Conservation (phyloP, 2,888 invertebrate species). For the Lissocephala sabroskyi region DNA sequence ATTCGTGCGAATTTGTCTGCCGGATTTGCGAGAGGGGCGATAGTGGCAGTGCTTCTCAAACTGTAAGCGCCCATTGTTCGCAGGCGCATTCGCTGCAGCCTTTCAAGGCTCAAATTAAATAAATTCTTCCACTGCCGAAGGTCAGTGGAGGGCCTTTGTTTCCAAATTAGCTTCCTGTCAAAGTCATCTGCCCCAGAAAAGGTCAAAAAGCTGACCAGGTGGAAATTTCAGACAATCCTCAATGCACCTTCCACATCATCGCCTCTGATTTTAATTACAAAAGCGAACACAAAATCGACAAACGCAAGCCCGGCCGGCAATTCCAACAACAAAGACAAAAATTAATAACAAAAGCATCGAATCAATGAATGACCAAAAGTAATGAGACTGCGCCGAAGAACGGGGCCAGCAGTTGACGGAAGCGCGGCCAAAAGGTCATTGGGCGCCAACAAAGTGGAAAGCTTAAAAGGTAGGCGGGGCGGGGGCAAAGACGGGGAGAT, state of each 20-base stretch:
- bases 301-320: background rate
- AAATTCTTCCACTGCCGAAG: too few relatives aligned
- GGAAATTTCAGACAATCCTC: constrained; percentile 12
- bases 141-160: too few relatives aligned
- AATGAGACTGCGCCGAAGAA: too few relatives aligned
- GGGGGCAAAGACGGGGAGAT: background rate
- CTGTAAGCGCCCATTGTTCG: background rate
- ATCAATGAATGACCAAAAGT: constrained; percentile 3
- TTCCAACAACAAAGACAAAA: constrained; percentile 9
- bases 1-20: background rate
- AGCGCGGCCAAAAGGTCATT: constrained; percentile 12
- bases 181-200: too few relatives aligned
- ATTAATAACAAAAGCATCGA: background rate
- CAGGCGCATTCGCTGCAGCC: background rate
- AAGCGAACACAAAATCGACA: constrained; percentile 2
- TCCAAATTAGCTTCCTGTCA: too few relatives aligned
- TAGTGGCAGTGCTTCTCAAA: background rate
- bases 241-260: constrained; percentile 37
- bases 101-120: too few relatives aligned
- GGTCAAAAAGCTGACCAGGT: constrained; percentile 9
- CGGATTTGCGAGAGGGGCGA: background rate
- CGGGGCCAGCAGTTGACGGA: constrained; percentile 1
- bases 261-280: constrained; percentile 52
- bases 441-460: constrained; percentile 14
- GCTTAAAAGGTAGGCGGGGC: background rate